Evolutionary conservation across 2,113 vertebrate genomes (phyloP).

Genomic region (Addax nasomaculatus): DNA sequence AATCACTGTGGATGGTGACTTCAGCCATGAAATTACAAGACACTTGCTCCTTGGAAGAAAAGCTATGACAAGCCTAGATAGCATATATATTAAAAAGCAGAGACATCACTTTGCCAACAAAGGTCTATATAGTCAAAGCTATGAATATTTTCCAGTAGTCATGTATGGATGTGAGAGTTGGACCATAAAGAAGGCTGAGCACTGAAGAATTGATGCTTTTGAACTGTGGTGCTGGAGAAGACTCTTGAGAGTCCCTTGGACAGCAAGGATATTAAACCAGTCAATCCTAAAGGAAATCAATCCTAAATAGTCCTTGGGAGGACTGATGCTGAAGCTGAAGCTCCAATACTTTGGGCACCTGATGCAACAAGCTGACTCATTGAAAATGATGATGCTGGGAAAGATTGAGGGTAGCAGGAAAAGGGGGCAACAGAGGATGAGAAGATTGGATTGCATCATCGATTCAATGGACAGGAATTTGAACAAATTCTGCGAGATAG

Average conservation of each 20-base stretch:
- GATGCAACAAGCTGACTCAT: neutral
- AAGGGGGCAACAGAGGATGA: neutral
- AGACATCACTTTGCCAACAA: neutral
- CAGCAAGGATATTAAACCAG: neutral
- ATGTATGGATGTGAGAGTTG: neutral
- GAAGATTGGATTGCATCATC: neutral
- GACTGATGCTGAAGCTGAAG: neutral
- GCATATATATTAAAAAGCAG: neutral
- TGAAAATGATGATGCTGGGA: neutral
- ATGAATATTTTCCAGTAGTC: neutral
- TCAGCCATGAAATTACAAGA: neutral
- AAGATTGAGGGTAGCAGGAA: neutral
- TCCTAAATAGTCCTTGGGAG: neutral
- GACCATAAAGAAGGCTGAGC: neutral
- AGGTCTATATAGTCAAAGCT: neutral
- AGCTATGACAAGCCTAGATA: neutral
- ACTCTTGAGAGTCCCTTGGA: neutral
- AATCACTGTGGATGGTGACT: neutral
- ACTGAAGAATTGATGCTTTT: neutral
- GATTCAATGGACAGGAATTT: neutral
- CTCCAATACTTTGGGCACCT: neutral
- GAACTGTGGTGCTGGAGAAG: neutral
- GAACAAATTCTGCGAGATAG: neutral
- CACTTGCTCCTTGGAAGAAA: neutral
- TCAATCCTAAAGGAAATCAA: neutral